Base-by-base conservation (phyloP, 1,140 invertebrate genomes). In the Leptonema lineaticorne region DNA sequence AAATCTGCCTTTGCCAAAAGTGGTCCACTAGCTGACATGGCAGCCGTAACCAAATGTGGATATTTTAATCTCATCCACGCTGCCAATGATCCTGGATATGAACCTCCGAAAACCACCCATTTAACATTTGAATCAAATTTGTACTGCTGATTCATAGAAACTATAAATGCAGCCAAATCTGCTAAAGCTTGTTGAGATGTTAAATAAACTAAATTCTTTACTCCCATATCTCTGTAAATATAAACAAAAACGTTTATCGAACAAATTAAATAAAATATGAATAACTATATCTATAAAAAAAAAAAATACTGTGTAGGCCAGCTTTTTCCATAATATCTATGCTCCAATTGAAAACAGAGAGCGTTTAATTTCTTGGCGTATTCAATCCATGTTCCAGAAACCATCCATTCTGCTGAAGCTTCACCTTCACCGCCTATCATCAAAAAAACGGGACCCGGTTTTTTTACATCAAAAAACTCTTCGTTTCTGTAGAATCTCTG, bases 271-370 rank as follows among this genome's bases (percentile, higher is more conserved):
- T 41, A 2, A 11, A 11, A 41, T 4, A 14, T 41, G 37, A 28
- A 8, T 53, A 37, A 50, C 24, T 50, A 24, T 48, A 1, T 14
- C 9, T 3, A 26, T 59, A 16, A 37, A 50, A 59, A 63, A 9
- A 50, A 16, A 56, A 75, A 75, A 81, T 84, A 92, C 90, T 74
- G 67, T 11, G 92, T 94, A 3, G 96, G 96, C 75, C 90, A 91
- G 80, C 93, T 96, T 79, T 94, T 88, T 67, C 96, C 96, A 86
- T 98, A 98, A 80, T 86, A 98, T 63, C 95, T 85, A 82, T 98
- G 96, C 78, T 98, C 96, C 24, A 98, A 72, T 78, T 90, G 88
- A 41, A 97, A 90, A 69, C 91, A 92, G 1, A 95, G 78, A 0
- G 95, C 95, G 57, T 88, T 88, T 77, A 89, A 89, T 67, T 88